Conservation (phyloP, 2,797 vertebrate genomes). For the Eulemur mongoz region DNA sequence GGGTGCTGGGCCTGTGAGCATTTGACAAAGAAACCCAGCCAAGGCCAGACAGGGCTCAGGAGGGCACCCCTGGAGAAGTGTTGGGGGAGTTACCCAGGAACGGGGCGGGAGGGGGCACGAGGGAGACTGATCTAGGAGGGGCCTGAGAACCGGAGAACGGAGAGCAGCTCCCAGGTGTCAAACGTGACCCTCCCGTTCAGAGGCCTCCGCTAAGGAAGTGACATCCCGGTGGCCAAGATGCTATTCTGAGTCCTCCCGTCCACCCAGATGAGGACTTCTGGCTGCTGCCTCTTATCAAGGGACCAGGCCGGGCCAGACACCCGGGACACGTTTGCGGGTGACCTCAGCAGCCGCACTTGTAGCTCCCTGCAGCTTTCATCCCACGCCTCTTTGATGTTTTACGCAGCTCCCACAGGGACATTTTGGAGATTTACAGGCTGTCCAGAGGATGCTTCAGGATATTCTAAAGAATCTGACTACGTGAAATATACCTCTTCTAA, state of each 20-base stretch:
- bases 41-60: accelerated
- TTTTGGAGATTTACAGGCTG: background rate
- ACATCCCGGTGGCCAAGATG: background rate
- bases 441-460: background rate
- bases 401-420: background rate
- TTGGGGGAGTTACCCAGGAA: background rate
- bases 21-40: background rate
- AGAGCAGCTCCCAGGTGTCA: background rate
- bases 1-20: accelerated
- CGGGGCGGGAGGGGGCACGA: accelerated
- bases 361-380: accelerated
- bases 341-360: accelerated
- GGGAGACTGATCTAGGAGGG: background rate
- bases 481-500: background rate
- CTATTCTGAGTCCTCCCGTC: accelerated
- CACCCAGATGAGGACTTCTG: background rate
- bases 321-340: accelerated
- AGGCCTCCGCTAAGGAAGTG: background rate
- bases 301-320: accelerated
- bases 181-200: accelerated
- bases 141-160: accelerated
- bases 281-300: too few relatives aligned
- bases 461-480: background rate
- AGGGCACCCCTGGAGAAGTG: background rate
- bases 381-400: background rate